Evolutionary conservation across 2,888 invertebrate species (phyloP).

Genomic region (Andrena bicolor): DNA sequence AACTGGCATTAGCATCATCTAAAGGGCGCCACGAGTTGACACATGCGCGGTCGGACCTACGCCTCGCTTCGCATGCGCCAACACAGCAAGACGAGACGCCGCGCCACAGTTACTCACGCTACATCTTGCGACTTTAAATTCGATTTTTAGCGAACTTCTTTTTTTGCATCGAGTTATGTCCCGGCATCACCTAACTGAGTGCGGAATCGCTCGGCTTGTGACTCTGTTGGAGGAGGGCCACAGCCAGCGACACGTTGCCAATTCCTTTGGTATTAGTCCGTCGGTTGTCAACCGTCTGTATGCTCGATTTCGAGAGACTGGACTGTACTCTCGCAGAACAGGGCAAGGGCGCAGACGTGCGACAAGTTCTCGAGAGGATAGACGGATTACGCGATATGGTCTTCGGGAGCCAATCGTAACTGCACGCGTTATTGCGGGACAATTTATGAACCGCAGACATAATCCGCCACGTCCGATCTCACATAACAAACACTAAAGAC

Average conservation of each 20-base stretch:
- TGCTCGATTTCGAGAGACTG: neutral
- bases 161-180: neutral
- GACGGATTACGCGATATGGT: too few species aligned
- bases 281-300: neutral
- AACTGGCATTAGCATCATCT: too few species aligned
- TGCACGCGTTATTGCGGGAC: neutral
- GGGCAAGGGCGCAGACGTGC: conserved; percentile 6
- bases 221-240: neutral
- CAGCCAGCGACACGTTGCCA: neutral
- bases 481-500: too few species aligned
- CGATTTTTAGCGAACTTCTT: neutral
- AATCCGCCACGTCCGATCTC: neutral
- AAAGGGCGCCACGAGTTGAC: too few species aligned
- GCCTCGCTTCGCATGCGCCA: too few species aligned
- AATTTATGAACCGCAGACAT: neutral
- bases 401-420: neutral
- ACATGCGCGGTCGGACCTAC: too few species aligned
- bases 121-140: too few species aligned
- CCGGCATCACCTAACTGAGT: neutral
- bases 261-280: neutral
- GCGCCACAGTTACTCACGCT: too few species aligned
- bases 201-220: neutral
- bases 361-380: neutral
- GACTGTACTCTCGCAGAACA: neutral
- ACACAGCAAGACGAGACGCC: too few species aligned